phyloP scores from a whole-genome alignment of 2,888 invertebrate genomes.

The Drosophila meridiana region DNA sequence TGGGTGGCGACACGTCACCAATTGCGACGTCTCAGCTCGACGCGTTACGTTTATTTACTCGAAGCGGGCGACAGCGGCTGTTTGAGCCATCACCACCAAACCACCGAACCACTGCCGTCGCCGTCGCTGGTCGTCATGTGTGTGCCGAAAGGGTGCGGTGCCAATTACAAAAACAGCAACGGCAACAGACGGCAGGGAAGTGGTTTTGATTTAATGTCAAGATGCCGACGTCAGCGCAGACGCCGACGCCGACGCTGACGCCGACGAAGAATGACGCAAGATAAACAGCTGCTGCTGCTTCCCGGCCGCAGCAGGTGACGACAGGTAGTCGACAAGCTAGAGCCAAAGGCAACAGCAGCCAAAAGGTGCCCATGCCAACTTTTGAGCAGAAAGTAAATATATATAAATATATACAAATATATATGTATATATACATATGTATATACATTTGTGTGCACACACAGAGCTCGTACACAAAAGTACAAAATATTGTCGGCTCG shows the following conservation, averaged over 20 bases:
- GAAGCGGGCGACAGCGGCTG: constrained; percentile 24
- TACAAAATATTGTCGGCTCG: constrained; percentile 30
- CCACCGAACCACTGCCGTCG: constrained; percentile 17
- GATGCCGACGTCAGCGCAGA: constrained; percentile 36
- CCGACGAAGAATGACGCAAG: constrained; percentile 47
- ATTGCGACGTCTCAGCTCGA: constrained; percentile 23
- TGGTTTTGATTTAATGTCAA: constrained; percentile 75
- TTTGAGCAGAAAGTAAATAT: constrained; percentile 16
- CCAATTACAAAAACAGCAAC: constrained; percentile 41
- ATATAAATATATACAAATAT: not conserved
- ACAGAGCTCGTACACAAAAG: not conserved
- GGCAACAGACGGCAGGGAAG: constrained; percentile 64
- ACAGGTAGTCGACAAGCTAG: constrained; percentile 47
- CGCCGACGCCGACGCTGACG: constrained; percentile 13
- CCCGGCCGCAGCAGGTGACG: constrained; percentile 62
- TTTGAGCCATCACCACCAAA: constrained; percentile 36
- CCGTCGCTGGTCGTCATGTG: constrained; percentile 17
- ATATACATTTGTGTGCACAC: not conserved
- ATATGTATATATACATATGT: not conserved
- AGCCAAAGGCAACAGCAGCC: constrained; percentile 6
- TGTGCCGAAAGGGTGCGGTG: constrained; percentile 48
- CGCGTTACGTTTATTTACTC: constrained; percentile 4
- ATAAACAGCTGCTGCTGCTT: constrained; percentile 66
- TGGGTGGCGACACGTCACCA: constrained; percentile 41
- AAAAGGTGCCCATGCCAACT: constrained; percentile 16